phyloP scores from a whole-genome alignment of 2,888 invertebrate genomes.

The Diloba caeruleocephala region DNA sequence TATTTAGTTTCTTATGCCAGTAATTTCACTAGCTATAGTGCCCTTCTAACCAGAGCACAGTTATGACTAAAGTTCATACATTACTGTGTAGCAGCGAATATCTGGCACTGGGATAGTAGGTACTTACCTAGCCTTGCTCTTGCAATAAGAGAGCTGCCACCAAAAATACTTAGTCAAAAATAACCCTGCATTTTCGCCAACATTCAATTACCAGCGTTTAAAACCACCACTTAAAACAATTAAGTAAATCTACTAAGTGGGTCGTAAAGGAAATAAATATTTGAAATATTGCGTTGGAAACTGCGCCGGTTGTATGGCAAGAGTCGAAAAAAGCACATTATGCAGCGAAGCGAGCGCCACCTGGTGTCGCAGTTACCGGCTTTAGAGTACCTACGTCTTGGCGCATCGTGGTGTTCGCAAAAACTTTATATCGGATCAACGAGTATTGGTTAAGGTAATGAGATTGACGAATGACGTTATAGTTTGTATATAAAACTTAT shows the following conservation, averaged over 20 bases:
- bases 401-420: conserved; percentile 43
- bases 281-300: conserved; percentile 59
- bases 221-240: conserved; percentile 46
- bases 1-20: no score
- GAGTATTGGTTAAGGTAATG: neutral
- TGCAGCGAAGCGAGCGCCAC: conserved; percentile 77
- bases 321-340: conserved; percentile 82
- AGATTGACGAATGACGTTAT: no score
- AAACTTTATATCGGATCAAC: conserved; percentile 35
- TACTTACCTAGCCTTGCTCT: no score
- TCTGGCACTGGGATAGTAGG: no score
- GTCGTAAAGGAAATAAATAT: conserved; percentile 50
- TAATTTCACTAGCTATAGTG: no score
- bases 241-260: conserved; percentile 47
- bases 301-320: conserved; percentile 54
- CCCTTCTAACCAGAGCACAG: no score
- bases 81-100: no score
- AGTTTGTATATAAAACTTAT: no score
- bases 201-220: conserved; percentile 13
- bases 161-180: neutral
- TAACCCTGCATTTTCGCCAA: conserved; percentile 22
- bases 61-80: no score
- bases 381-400: conserved; percentile 66
- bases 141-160: neutral
- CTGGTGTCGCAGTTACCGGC: conserved; percentile 78